Evolutionary conservation across 2,113 vertebrate genomes (phyloP), one percentile per base, ranked within the genome.

Genomic region (Petrocephalus microphthalmus): DNA sequence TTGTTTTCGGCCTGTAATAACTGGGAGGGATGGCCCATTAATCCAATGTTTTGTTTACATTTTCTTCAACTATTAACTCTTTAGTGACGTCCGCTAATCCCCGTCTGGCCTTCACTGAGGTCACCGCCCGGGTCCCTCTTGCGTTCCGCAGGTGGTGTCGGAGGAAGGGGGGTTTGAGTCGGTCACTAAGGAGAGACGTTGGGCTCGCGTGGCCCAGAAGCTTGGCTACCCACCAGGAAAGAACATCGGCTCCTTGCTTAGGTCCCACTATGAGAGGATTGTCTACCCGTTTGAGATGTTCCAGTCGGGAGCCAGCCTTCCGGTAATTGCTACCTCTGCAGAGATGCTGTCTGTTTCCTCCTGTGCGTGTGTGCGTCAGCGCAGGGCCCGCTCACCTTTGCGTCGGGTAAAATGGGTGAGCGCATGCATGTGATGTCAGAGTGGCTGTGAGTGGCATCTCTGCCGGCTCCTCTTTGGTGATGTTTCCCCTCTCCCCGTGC

Each of bases 211-310:
- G 90, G 98, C 98, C 45, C 95, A 96, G 5, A 96, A 95, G 89
- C 98, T 99, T 97, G 98, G 98, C 33, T 99, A 98, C 89, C 95
- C 97, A 88, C 97, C 98, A 10, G 98, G 98, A 90, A 99, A 99
- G 90, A 98, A 98, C 0, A 95, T 99, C 20, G 98, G 98, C 45
- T 99, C 98, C 0, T 97, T 99, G 93, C 96, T 99, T 89, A 96
- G 98, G n/a, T 96, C 96, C 0, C 98, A 99, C 89, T 99, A 99
- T 1, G 98, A 99, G 88, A 94, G 97, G 37, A 95, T 98, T 45
- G 97, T 99, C 85, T 97, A 99, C 89, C 98, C 98, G 7, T 99
- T 98, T 96, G 97, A 97, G 89, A 93, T 99, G 85, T 99, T 99
- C 93, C 96, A 98, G 91, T 96, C 94, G 3, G 98, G 98, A 89